Evolutionary conservation across 1,140 invertebrate species (phyloP), one percentile per base, ranked within the genome.

Genomic region (Neodiprion lecontei): DNA sequence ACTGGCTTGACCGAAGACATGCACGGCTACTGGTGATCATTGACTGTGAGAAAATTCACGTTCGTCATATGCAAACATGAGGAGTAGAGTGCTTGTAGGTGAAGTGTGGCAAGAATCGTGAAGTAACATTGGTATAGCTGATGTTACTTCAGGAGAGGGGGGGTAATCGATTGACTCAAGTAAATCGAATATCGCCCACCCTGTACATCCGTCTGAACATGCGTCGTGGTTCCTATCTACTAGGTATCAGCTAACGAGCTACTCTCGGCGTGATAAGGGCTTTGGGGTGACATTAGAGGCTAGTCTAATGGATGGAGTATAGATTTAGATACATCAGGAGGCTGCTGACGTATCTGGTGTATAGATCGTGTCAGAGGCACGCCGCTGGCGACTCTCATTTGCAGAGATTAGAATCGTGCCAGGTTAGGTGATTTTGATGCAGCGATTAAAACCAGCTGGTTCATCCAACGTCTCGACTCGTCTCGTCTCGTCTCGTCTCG

Each of bases 271-370:
- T 61, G 53, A 61, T 61, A 61, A 61, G 53, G 53, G 53, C 53
- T 61, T 61, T 68, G 70, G 40, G 48, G 12, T 65, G 50, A 71
- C 61, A 66, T 75, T 72, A 21, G 72, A 67, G 73, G 80, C 74
- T 78, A 75, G 83, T 85, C 83, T 86, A 88, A 87, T 87, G 85
- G 84, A 86, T 84, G 76, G 81, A 85, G 80, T 76, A 85, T 81
- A 85, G 80, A 85, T 87, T 86, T 80, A 87, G 85, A 87, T 88
- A 86, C 79, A 86, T 83, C 82, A 83, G 82, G 83, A 83, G 77
- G 77, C 77, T 79, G 75, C 77, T 72, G 71, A 70, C 79, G 74
- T 87, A 88, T 88, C 87, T 81, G 73, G 21, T 48, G 70, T 75
- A 74, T 79, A 80, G 78, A 88, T 88, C 87, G 79, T 78, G 72